Evolutionary conservation across 2,113 vertebrate genomes (phyloP), one percentile per base, ranked within the genome.

Genomic region (Eulemur rufifrons): DNA sequence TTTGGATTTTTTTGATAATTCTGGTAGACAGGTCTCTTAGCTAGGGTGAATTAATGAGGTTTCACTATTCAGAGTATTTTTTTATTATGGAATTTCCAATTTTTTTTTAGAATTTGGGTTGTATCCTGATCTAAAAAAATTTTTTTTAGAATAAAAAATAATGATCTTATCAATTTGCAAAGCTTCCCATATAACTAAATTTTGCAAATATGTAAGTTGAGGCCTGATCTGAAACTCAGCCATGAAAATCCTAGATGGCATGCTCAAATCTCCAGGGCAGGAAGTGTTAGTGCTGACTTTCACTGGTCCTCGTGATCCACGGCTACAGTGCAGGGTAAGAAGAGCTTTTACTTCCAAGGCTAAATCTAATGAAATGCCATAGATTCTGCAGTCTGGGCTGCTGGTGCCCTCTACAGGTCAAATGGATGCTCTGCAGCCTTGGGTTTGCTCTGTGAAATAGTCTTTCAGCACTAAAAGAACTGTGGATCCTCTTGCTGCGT

Each of bases 381-480:
- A 1, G 50, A 68, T 93, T 83, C 50, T 88, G 20, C 56, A 64
- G 37, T 64, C n/a, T 92, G 85, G 54, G 23, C n/a, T 54, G 45
- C 73, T 61, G 50, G 45, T 86, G 93, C 95, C 96, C 88, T 91
- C 98, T 97, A 25, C 91, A 86, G 98, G 54, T 59, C 32, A 71
- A 5, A 91, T 8, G 0, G 1, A n/a, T 71, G 20, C 17, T 56
- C 59, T 92, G 13, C 74, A 87, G 6, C 34, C n/a, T 45, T 76
- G 21, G 3, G 23, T 69, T 96, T 86, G 66, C 56, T 21, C 21
- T 15, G 20, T 66, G 37, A 20, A 80, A 93, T 54, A 21, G 23
- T 27, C 47, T 94, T 34, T 59, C 11, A n/a, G 14, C 39, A 42
- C 21, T 1, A 7, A 56, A 90, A 91, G 3, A 25, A 32, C 32